Percentiles rank a stretch among this genome's conserved stretches.
Conservation (phyloP, 2,888 invertebrate genomes). For the Diplazon laetatorius region DNA sequence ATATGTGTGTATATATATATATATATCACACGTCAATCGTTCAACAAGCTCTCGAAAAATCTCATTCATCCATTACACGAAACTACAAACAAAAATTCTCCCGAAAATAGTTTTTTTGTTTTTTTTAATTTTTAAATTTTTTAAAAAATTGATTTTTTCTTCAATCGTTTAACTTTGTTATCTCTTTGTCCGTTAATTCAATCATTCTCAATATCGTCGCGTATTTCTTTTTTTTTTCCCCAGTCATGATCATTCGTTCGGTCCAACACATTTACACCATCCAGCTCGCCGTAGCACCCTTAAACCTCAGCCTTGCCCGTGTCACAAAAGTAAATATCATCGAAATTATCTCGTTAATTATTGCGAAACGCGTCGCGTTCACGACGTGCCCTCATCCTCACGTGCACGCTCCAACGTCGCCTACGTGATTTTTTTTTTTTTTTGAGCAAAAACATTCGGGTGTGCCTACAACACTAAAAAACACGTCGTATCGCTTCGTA, state of each 20-base stretch:
- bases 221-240: slow-evolving; percentile 64
- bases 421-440: slow-evolving; percentile 49
- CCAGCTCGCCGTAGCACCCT: slow-evolving; percentile 76
- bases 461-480: slow-evolving; percentile 71
- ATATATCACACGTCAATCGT: slow-evolving; percentile 27
- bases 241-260: slow-evolving; percentile 58
- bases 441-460: slow-evolving; percentile 77
- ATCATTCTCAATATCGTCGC: slow-evolving; percentile 37
- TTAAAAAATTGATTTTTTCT: slow-evolving; percentile 40
- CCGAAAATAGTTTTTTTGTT: slow-evolving; percentile 71
- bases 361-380: slow-evolving; percentile 58
- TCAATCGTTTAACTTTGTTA: slow-evolving; percentile 44
- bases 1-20: too few relatives aligned
- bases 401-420: slow-evolving; percentile 52
- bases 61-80: slow-evolving; percentile 41
- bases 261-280: slow-evolving; percentile 58
- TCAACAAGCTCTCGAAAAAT: slow-evolving; percentile 33
- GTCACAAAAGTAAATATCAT: slow-evolving; percentile 71
- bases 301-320: slow-evolving; percentile 78
- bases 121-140: background rate
- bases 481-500: slow-evolving; percentile 56
- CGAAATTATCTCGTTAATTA: slow-evolving; percentile 67
- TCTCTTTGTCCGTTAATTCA: slow-evolving; percentile 42
- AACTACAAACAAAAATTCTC: slow-evolving; percentile 69
- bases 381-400: slow-evolving; percentile 45